A percentile compares a stretch with the other conserved stretches of the same genome.
Evolutionary conservation across 2,113 vertebrate genomes (phyloP).

Genomic region (Toxostoma redivivum): DNA sequence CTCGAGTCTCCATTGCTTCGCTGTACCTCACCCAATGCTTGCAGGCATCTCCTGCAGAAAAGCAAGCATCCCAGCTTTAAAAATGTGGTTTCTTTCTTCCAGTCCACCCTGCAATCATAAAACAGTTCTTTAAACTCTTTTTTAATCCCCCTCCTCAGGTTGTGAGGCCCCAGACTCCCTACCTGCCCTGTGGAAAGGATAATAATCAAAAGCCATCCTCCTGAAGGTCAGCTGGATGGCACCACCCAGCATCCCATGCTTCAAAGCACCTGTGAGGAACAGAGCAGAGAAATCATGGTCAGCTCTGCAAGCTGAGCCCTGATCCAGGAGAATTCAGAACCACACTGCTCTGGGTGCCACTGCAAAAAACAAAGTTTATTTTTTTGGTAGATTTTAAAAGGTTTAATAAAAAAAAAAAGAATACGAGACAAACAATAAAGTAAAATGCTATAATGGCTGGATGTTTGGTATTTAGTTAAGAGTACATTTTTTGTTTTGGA

Average conservation of each 20-base stretch:
- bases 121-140: background rate
- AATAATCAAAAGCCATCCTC: constrained; percentile 93
- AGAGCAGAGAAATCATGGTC: background rate
- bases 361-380: too few relatives aligned
- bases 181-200: constrained; percentile 94
- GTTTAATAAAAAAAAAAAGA: too few relatives aligned
- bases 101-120: background rate
- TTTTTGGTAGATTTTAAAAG: too few relatives aligned
- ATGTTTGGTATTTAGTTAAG: too few relatives aligned
- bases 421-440: too few relatives aligned
- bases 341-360: background rate
- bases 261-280: constrained; percentile 70
- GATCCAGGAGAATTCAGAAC: background rate
- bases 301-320: background rate
- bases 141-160: background rate
- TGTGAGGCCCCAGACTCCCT: background rate
- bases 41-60: constrained; percentile 79
- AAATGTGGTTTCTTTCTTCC: background rate
- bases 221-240: constrained; percentile 96
- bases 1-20: constrained; percentile 89
- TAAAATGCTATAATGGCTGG: too few relatives aligned
- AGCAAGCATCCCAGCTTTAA: background rate
- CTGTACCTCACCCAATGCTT: constrained; percentile 92
- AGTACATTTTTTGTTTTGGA: too few relatives aligned
- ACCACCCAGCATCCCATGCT: constrained; percentile 84